Base-by-base conservation (phyloP, 2,888 invertebrate species). In the Nemurella pictetii region DNA sequence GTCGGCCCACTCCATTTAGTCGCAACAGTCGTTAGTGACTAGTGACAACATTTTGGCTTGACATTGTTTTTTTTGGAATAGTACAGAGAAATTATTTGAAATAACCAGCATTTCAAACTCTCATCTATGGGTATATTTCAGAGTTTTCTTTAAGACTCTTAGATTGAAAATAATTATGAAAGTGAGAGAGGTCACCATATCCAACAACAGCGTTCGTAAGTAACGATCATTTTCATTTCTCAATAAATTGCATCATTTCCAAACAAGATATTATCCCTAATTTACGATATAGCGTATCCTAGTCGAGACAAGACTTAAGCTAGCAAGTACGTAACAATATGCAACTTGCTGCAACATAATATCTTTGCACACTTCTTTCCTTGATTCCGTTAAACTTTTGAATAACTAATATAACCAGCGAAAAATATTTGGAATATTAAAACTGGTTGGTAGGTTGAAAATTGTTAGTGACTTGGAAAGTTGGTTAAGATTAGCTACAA, bases 141-240 rank as follows among this genome's bases (percentile, higher is more conserved):
- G 55, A 55, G 55, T 55, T 55, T 55, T 55, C 78, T 78, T 78
- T 78, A 78, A 81, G 55, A 73, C 73, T 83, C 75, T 83, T 83
- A 29, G 27, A 75, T 84, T 84, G 27, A 84, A 84, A 29, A 84
- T 84, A 84, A 84, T 35, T 77, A 84, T 84, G 84, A 75, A 83
- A 36, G 75, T 84, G 75, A 77, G 36, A 82, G 72, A 82, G 35
- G 80, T 81, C 32, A 81, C 26, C 80, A 25, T 28, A 25, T 35
- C 80, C 32, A 32, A 35, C 32, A 75, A 75, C 80, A n/a, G 9
- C 26, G n/a, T 82, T 27, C 72, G 27, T n/a, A 78, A 30, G n/a
- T 30, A 27, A 30, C n/a, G 9, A 27, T 29, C 82, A 82, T 15
- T 72, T 28, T 78, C 36, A 26, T 12, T 72, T 25, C 12, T 36